These are phyloP conservation scores for Prorops nasuta DNA, from an alignment of 1,140 invertebrate species.

Conservation along the genomic window DNA sequence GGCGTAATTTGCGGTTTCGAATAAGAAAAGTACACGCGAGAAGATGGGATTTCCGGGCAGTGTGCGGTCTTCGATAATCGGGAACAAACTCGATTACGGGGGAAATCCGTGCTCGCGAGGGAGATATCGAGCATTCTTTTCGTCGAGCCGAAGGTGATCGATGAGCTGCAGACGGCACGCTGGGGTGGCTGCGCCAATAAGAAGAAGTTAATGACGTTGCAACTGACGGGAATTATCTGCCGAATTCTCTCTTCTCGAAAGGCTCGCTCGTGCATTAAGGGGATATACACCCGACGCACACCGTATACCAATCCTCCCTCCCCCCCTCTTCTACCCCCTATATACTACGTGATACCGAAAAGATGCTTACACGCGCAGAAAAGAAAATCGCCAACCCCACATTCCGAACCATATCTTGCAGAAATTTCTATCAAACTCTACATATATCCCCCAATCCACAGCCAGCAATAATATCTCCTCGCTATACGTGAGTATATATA, in stretches of 20 bases:
- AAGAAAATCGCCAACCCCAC: too few species aligned
- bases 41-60: too few species aligned
- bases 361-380: too few species aligned
- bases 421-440: too few species aligned
- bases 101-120: too few species aligned
- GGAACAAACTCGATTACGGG: not conserved
- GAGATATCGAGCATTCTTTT: not conserved
- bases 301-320: not conserved
- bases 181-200: conserved; percentile 21
- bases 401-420: too few species aligned
- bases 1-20: too few species aligned
- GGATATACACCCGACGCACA: conserved; percentile 6
- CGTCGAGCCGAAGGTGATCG: not conserved
- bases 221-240: conserved; percentile 38
- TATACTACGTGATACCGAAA: too few species aligned
- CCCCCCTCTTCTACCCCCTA: not conserved
- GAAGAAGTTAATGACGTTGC: conserved; percentile 45
- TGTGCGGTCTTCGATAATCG: not conserved
- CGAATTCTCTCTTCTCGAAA: conserved; percentile 14
- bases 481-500: too few species aligned
- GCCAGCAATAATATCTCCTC: too few species aligned
- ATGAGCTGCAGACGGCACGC: conserved; percentile 3
- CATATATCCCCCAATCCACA: too few species aligned
- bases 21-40: too few species aligned
- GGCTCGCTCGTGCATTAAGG: conserved; percentile 11